These are phyloP conservation scores for Drosophila baimaii DNA, from an alignment of 1,140 invertebrate species.

Conservation along the genomic window DNA sequence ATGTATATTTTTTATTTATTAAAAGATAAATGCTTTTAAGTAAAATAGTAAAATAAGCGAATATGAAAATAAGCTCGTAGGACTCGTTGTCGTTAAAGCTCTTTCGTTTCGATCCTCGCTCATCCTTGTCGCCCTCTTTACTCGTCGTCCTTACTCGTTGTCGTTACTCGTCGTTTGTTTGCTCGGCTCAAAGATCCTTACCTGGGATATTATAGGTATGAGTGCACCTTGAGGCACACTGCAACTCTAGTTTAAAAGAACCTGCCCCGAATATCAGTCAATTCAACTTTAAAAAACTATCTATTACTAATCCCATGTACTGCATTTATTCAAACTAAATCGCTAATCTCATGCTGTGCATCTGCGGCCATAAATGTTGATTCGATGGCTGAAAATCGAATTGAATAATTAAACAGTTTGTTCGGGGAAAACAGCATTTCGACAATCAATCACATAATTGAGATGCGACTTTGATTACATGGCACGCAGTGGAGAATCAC, in stretches of 20 bases:
- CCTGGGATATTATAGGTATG: too few relatives aligned
- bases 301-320: neutral
- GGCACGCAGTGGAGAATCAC: slow-evolving; percentile 1
- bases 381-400: slow-evolving; percentile 19
- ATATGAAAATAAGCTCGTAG: too few relatives aligned
- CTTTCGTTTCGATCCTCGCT: too few relatives aligned
- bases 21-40: too few relatives aligned
- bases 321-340: neutral
- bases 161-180: neutral
- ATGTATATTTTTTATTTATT: too few relatives aligned
- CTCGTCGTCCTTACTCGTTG: neutral
- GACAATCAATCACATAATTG: slow-evolving; percentile 44
- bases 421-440: slow-evolving; percentile 5
- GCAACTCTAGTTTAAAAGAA: too few relatives aligned
- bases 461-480: slow-evolving; percentile 46
- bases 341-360: neutral
- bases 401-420: slow-evolving; percentile 34
- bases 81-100: too few relatives aligned
- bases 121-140: too few relatives aligned
- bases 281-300: neutral
- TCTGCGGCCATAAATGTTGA: slow-evolving; percentile 15
- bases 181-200: too few relatives aligned
- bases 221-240: too few relatives aligned
- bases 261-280: too few relatives aligned
- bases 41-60: too few relatives aligned